Evolutionary conservation across 2,113 vertebrate species (phyloP).

Genomic region (Mellivora capensis): DNA sequence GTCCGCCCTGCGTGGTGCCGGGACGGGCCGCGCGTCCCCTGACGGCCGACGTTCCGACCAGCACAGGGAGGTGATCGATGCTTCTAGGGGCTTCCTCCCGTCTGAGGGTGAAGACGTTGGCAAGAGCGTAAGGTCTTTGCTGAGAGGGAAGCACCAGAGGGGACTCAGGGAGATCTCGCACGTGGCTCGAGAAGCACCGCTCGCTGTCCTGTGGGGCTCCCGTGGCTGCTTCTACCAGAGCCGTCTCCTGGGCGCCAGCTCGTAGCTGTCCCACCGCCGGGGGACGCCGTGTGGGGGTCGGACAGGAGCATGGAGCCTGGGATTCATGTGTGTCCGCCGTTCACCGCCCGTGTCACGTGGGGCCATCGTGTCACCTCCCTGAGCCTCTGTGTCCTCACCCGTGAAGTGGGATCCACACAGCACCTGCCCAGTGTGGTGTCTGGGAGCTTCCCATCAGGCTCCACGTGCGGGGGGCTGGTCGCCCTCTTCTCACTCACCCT

Average conservation of each 20-base stretch:
- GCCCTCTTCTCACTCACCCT: fast-evolving
- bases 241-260: fast-evolving
- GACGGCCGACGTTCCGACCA: neutral
- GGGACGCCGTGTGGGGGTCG: fast-evolving
- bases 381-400: neutral
- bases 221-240: fast-evolving
- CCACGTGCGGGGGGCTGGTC: fast-evolving
- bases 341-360: neutral
- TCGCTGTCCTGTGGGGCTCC: neutral
- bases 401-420: neutral
- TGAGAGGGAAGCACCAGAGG: neutral
- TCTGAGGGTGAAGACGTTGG: neutral
- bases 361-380: fast-evolving
- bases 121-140: slow-evolving; percentile 43
- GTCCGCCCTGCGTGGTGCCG: neutral
- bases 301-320: neutral
- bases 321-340: fast-evolving
- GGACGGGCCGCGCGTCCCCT: neutral
- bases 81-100: slow-evolving; percentile 50
- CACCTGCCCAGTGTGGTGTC: neutral
- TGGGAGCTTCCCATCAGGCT: neutral
- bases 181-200: neutral
- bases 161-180: neutral
- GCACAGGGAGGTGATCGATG: neutral
- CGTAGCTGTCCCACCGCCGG: fast-evolving